Evolutionary conservation across 2,888 invertebrate genomes (phyloP).

Genomic region (Chrysolina americana): DNA sequence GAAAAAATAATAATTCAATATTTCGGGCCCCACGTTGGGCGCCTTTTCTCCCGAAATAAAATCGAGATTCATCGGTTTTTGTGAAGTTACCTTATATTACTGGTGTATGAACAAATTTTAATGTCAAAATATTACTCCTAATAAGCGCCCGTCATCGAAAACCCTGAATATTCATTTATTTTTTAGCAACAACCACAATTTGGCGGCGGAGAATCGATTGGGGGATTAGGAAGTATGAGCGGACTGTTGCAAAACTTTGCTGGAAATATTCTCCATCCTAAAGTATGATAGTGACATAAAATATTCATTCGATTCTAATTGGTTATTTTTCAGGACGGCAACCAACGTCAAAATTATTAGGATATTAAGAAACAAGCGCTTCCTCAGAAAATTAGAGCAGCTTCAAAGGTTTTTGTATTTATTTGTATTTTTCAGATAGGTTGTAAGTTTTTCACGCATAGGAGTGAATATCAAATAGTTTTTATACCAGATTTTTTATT

Average conservation of each 20-base stretch:
- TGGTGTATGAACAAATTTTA: background rate
- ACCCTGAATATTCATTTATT: background rate
- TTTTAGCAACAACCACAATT: conserved; percentile 53
- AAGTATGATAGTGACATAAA: background rate
- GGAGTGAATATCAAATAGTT: background rate
- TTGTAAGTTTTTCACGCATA: background rate
- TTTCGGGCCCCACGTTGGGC: background rate
- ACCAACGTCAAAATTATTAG: conserved; percentile 1
- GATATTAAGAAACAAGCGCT: conserved; percentile 5
- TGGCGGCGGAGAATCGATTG: conserved; percentile 61
- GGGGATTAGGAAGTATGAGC: conserved; percentile 65
- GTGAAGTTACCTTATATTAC: too few species aligned
- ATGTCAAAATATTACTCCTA: background rate
- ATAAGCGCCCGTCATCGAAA: background rate
- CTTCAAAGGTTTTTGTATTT: conserved; percentile 6
- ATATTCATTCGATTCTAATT: conserved; percentile 3
- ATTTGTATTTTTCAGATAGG: background rate
- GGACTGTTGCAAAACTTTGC: conserved; percentile 63
- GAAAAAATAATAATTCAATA: background rate
- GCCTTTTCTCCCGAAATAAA: background rate
- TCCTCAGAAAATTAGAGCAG: conserved; percentile 5
- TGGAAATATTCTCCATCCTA: conserved; percentile 59
- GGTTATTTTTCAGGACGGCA: background rate
- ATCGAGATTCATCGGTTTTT: too few species aligned
- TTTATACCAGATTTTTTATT: background rate